Evolutionary conservation across 1,140 invertebrate genomes (phyloP).

Genomic region (Eupristina koningsbergeri): DNA sequence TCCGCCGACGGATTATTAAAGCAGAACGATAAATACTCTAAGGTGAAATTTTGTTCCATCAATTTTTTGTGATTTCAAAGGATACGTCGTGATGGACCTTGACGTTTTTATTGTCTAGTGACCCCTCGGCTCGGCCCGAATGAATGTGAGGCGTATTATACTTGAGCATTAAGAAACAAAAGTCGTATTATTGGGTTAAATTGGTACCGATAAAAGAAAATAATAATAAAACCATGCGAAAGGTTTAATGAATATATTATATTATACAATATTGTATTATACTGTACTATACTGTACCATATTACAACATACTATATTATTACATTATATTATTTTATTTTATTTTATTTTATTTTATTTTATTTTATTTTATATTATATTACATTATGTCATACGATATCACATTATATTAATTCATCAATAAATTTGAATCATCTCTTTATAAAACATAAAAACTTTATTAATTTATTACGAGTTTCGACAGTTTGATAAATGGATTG

Average conservation of each 20-base stretch:
- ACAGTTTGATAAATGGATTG: not conserved
- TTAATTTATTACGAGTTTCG: not conserved
- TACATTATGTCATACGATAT: too few relatives aligned
- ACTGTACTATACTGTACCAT: too few relatives aligned
- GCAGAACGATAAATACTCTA: too few relatives aligned
- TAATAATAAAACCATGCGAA: not conserved
- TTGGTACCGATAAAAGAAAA: not conserved
- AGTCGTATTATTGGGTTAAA: not conserved
- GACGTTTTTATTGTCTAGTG: constrained; percentile 13
- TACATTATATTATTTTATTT: too few relatives aligned
- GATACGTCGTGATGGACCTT: not conserved
- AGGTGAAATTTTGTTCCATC: not conserved
- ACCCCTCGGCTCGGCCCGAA: not conserved
- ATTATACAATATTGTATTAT: too few relatives aligned
- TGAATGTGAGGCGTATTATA: not conserved
- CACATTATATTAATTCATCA: not conserved
- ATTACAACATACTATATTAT: too few relatives aligned
- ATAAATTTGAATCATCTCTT: constrained; percentile 24
- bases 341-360: too few relatives aligned
- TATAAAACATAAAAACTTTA: not conserved
- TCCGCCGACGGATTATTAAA: too few relatives aligned
- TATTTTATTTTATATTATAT: too few relatives aligned
- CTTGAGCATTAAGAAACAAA: not conserved
- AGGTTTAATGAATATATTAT: constrained; percentile 11
- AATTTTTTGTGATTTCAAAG: constrained; percentile 13